Evolutionary conservation across 2,888 invertebrate genomes (phyloP).

Genomic region (Eupeodes latifasciatus): DNA sequence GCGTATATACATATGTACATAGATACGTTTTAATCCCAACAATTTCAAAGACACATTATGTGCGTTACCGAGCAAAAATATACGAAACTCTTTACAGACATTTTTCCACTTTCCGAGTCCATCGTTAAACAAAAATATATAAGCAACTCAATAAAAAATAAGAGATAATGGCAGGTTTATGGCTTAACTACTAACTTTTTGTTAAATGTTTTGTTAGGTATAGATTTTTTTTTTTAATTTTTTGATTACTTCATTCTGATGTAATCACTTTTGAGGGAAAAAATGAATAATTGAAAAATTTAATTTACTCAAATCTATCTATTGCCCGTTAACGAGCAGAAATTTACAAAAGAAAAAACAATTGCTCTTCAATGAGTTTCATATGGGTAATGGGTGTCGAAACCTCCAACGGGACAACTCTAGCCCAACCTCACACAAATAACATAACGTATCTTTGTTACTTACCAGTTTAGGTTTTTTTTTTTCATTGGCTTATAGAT

Average conservation of each 20-base stretch:
- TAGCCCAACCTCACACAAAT: background rate
- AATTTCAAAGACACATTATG: conserved; percentile 29
- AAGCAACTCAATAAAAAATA: background rate
- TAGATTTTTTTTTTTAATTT: conserved; percentile 1
- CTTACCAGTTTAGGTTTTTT: background rate
- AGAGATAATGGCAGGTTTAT: conserved; percentile 29
- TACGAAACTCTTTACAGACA: conserved; percentile 1
- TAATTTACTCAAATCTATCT: conserved; percentile 48
- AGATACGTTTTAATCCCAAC: conserved; percentile 17
- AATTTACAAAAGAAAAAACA: conserved; percentile 41
- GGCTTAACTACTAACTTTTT: conserved; percentile 16
- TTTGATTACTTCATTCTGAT: conserved; percentile 64
- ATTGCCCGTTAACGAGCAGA: conserved; percentile 63
- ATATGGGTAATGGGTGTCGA: conserved; percentile 3
- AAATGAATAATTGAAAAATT: conserved; percentile 37
- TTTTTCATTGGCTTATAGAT: background rate
- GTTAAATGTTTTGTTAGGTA: background rate
- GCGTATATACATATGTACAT: background rate
- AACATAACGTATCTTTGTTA: background rate
- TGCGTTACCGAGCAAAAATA: background rate
- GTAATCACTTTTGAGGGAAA: conserved; percentile 49
- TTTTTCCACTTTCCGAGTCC: conserved; percentile 26
- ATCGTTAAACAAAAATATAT: conserved; percentile 3
- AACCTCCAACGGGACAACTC: conserved; percentile 21
- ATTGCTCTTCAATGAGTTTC: conserved; percentile 39